Conservation (phyloP, 1,140 invertebrate species). For the Chironomus striatipennis region DNA sequence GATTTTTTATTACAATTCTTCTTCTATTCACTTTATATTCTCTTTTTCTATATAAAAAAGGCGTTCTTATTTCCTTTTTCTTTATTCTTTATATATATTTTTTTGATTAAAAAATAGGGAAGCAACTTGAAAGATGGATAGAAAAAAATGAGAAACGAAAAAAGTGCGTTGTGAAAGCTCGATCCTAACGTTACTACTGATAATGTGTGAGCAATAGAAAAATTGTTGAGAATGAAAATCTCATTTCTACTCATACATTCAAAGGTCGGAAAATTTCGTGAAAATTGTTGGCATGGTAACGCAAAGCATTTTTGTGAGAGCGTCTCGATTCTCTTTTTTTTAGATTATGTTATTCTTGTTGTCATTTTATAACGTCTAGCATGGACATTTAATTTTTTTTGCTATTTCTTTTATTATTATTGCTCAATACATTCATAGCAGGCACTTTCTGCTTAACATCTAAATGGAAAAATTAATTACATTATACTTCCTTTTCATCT, state of each 20-base stretch:
- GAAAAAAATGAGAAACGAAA: slow-evolving; percentile 25
- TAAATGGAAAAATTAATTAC: no score
- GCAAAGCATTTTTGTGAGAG: background rate
- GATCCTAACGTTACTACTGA: background rate
- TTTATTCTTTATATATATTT: no score
- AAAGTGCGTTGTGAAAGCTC: slow-evolving; percentile 25
- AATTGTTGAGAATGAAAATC: slow-evolving; percentile 18
- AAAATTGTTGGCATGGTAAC: slow-evolving; percentile 4
- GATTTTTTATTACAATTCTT: background rate
- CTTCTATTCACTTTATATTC: background rate
- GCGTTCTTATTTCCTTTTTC: background rate
- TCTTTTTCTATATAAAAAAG: background rate
- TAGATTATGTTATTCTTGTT: no score
- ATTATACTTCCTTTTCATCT: no score
- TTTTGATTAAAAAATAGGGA: background rate
- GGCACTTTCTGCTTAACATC: no score
- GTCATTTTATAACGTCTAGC: no score
- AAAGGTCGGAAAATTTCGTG: slow-evolving; percentile 20
- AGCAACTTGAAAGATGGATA: slow-evolving; percentile 23
- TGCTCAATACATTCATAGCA: no score
- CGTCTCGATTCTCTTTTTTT: no score
- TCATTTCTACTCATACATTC: slow-evolving; percentile 18
- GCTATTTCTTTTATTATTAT: no score
- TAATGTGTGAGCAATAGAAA: background rate
- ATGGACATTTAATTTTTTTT: no score